Percentiles rank a stretch among this genome's conserved stretches.
These are phyloP conservation scores for Paramuricea clavata DNA, from an alignment of 92 coral and sea anemone genomes.

Conservation along the genomic window DNA sequence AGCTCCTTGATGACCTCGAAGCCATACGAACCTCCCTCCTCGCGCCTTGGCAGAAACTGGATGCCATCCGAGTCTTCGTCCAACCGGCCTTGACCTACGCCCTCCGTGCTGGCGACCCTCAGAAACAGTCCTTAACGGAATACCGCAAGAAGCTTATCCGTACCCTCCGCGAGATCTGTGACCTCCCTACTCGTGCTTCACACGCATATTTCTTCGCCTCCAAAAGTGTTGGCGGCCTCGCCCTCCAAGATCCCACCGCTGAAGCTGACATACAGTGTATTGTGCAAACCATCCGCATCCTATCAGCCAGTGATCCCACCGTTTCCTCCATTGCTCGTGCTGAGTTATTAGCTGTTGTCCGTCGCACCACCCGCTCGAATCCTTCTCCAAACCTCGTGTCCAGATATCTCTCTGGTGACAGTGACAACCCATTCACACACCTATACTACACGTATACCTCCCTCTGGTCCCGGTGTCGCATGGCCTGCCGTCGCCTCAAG, in stretches of 20 bases:
- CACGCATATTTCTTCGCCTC: slow-evolving; percentile 28
- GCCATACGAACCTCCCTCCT: slow-evolving; percentile 11
- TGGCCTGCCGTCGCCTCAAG: slow-evolving; percentile 26
- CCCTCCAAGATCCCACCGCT: slow-evolving; percentile 25
- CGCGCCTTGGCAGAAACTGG: slow-evolving; percentile 27
- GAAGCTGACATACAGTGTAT: slow-evolving; percentile 27
- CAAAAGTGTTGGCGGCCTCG: slow-evolving; percentile 35
- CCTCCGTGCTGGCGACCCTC: slow-evolving; percentile 27
- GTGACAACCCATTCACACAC: neutral
- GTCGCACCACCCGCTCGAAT: slow-evolving; percentile 24
- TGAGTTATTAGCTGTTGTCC: neutral
- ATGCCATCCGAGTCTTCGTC: neutral
- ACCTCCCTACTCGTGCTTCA: slow-evolving; percentile 12
- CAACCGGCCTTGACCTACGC: slow-evolving; percentile 31
- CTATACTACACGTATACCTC: slow-evolving; percentile 8
- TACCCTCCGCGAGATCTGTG: neutral
- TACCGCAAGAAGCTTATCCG: neutral
- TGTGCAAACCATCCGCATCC: slow-evolving; percentile 26
- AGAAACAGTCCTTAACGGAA: neutral
- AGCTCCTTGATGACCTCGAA: neutral
- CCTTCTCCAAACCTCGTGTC: slow-evolving; percentile 6
- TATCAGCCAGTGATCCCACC: slow-evolving; percentile 13
- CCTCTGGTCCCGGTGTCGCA: slow-evolving; percentile 29
- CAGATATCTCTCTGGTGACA: neutral
- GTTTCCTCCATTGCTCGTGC: neutral